These are phyloP conservation scores for Meloidogyne hapla DNA, from an alignment of 1,140 invertebrate genomes.

Conservation along the genomic window DNA sequence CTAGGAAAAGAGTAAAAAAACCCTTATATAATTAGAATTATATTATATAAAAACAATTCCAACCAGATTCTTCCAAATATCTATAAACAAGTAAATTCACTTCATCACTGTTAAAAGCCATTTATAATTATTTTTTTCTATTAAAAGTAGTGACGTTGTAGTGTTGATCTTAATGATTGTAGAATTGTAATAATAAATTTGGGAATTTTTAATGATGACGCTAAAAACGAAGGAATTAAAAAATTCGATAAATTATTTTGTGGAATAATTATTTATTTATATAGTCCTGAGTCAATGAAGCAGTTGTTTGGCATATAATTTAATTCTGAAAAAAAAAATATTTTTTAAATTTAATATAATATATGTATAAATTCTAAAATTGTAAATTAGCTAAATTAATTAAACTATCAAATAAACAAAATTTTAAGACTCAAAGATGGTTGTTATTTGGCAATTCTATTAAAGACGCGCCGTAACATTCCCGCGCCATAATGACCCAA, in stretches of 20 bases:
- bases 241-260: not conserved
- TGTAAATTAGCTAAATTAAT: too few relatives aligned
- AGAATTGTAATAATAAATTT: not conserved
- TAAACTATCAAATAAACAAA: too few relatives aligned
- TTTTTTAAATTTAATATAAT: not conserved
- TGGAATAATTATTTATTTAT: not conserved
- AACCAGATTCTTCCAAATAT: slow-evolving; percentile 82
- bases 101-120: slow-evolving; percentile 73
- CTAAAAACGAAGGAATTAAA: not conserved
- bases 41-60: not conserved
- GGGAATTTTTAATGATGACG: not conserved
- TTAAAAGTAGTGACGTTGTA: not conserved
- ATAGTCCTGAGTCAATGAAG: slow-evolving; percentile 4
- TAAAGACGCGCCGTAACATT: too few relatives aligned
- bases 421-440: too few relatives aligned
- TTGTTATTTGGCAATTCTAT: too few relatives aligned
- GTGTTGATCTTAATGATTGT: not conserved
- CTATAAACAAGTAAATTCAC: slow-evolving; percentile 98
- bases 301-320: slow-evolving; percentile 5
- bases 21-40: too few relatives aligned
- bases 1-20: too few relatives aligned
- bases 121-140: not conserved
- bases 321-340: too few relatives aligned
- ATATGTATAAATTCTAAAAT: not conserved
- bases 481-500: too few relatives aligned